Conservation (phyloP, 2,113 vertebrate genomes). For the Marmota flaviventris region DNA sequence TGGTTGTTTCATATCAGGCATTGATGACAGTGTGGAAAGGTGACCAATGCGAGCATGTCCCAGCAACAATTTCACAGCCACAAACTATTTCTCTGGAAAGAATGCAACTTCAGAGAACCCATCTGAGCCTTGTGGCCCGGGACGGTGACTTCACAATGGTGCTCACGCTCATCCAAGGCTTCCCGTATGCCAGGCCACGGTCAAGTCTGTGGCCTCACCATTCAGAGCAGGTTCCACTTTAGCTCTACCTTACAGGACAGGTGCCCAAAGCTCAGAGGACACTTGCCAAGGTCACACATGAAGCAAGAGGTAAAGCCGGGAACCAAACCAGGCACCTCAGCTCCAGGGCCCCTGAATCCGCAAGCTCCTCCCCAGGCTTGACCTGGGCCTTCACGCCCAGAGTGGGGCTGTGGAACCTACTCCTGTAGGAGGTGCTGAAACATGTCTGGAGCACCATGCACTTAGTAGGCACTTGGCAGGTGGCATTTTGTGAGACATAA, state of each 20-base stretch:
- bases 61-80: background rate
- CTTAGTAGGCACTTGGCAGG: background rate
- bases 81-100: background rate
- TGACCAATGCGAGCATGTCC: background rate
- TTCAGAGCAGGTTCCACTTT: too few relatives aligned
- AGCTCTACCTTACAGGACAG: background rate
- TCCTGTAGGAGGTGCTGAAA: background rate
- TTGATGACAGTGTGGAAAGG: background rate
- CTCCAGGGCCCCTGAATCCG: background rate
- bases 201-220: background rate
- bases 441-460: background rate
- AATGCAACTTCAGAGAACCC: background rate
- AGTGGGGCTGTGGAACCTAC: background rate
- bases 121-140: background rate
- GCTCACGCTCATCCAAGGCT: background rate
- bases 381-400: background rate
- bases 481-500: background rate
- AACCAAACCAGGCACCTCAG: background rate
- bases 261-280: background rate
- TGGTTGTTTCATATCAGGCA: background rate
- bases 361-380: background rate
- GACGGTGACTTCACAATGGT: background rate
- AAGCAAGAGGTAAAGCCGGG: background rate
- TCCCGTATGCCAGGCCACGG: background rate
- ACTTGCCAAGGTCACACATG: fast-evolving